A percentile compares a stretch with the other conserved stretches of the same genome.
Conservation (phyloP, 2,888 invertebrate species). For the Dynastes tityus region DNA sequence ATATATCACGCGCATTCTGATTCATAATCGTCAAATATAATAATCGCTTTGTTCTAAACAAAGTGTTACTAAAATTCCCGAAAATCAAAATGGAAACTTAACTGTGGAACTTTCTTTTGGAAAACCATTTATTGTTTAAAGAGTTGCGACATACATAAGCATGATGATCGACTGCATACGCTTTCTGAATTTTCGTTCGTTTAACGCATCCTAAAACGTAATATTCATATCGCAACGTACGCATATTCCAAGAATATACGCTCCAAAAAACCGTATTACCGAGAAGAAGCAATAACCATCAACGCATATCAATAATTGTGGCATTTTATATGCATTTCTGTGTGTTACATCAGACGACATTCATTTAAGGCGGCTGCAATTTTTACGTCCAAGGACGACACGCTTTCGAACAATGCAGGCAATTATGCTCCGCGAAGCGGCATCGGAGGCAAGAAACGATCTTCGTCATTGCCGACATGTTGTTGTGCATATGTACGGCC, state of each 20-base stretch:
- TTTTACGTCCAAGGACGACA: slow-evolving; percentile 29
- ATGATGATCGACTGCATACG: background rate
- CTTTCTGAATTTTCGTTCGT: background rate
- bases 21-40: too few species aligned
- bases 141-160: background rate
- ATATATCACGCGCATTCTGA: too few species aligned
- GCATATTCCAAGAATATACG: background rate
- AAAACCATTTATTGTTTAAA: too few species aligned
- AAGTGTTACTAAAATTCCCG: too few species aligned
- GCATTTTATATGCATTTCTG: slow-evolving; percentile 7
- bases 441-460: background rate
- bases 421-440: background rate
- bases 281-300: background rate
- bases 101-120: too few species aligned
- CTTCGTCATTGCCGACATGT: background rate
- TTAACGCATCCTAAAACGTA: background rate
- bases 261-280: background rate
- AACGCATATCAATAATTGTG: slow-evolving; percentile 16
- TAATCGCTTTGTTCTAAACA: too few species aligned
- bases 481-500: slow-evolving; percentile 7
- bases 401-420: slow-evolving; percentile 21
- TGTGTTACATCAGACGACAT: slow-evolving; percentile 10
- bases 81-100: background rate
- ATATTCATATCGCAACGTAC: too few species aligned
- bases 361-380: slow-evolving; percentile 14